These are phyloP conservation scores for Caenorhabditis doughertyi DNA, from an alignment of 2,888 invertebrate genomes.

Conservation along the genomic window DNA sequence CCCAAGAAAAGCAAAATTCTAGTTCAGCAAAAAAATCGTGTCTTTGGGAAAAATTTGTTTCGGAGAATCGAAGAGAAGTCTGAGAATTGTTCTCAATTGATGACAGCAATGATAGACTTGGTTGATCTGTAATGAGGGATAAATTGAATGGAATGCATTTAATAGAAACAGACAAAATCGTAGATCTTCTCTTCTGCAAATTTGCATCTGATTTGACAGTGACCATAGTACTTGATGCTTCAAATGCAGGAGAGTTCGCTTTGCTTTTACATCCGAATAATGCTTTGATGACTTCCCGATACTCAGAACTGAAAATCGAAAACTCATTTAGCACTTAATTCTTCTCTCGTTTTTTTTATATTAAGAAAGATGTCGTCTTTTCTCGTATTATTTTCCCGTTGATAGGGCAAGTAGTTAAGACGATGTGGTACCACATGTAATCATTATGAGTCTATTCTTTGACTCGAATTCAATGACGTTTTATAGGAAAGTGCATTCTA, in stretches of 20 bases:
- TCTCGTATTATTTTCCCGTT: no score
- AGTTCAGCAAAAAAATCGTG: neutral
- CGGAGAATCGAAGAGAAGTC: neutral
- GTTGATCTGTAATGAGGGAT: conserved; percentile 22
- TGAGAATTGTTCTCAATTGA: conserved; percentile 2
- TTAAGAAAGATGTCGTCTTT: no score
- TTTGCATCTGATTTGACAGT: conserved; percentile 21
- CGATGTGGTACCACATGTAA: no score
- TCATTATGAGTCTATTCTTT: no score
- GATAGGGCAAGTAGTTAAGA: no score
- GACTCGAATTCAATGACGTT: neutral
- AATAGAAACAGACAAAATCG: conserved; percentile 9
- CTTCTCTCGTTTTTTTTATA: neutral
- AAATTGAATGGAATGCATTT: neutral
- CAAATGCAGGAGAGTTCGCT: conserved; percentile 30
- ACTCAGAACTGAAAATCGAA: conserved; percentile 42
- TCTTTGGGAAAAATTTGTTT: conserved; percentile 16
- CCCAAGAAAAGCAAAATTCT: neutral
- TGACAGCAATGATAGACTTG: conserved; percentile 27
- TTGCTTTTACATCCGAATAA: conserved; percentile 46
- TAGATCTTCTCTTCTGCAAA: conserved; percentile 32
- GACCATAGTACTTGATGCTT: conserved; percentile 31
- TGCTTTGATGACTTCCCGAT: conserved; percentile 57
- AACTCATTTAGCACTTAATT: neutral
- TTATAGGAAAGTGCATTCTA: neutral